A percentile compares a stretch with the other conserved stretches of the same genome.
These are phyloP conservation scores for Eristalis intricaria DNA, from an alignment of 2,888 invertebrate genomes.

Conservation along the genomic window DNA sequence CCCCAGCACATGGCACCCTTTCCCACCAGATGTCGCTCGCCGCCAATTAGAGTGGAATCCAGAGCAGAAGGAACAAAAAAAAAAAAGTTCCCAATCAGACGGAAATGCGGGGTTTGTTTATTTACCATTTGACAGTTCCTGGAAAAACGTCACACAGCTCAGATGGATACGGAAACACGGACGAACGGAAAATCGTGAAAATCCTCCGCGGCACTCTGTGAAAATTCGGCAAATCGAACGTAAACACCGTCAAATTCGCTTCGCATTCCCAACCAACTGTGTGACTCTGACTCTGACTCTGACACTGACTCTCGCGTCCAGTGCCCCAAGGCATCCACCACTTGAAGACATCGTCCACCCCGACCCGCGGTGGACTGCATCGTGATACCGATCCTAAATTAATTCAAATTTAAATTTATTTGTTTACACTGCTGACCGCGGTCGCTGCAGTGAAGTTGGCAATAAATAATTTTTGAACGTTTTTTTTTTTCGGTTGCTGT, in stretches of 20 bases:
- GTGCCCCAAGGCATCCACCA: neutral
- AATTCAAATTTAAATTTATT: conserved; percentile 39
- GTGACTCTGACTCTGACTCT: neutral
- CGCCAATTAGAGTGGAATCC: neutral
- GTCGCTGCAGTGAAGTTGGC: neutral
- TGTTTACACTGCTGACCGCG: conserved; percentile 1
- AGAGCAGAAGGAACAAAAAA: neutral
- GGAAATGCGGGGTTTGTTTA: conserved; percentile 76
- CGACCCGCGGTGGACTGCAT: neutral
- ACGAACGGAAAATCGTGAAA: conserved; percentile 63
- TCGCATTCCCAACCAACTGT: conserved; percentile 5
- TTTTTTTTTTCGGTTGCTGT: neutral
- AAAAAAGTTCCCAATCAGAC: conserved; percentile 59
- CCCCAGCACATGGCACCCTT: neutral
- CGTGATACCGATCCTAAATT: neutral
- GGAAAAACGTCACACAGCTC: conserved; percentile 80
- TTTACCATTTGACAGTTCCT: conserved; percentile 79
- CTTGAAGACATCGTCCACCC: neutral
- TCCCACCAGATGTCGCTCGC: conserved; percentile 44
- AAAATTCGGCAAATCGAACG: conserved; percentile 49
- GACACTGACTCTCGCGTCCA: neutral
- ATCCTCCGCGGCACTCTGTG: conserved; percentile 63
- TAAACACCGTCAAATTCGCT: conserved; percentile 15
- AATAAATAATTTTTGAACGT: neutral
- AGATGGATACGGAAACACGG: conserved; percentile 75